These are phyloP conservation scores for Ciconia boyciana DNA, from an alignment of 2,113 vertebrate genomes.

Conservation along the genomic window DNA sequence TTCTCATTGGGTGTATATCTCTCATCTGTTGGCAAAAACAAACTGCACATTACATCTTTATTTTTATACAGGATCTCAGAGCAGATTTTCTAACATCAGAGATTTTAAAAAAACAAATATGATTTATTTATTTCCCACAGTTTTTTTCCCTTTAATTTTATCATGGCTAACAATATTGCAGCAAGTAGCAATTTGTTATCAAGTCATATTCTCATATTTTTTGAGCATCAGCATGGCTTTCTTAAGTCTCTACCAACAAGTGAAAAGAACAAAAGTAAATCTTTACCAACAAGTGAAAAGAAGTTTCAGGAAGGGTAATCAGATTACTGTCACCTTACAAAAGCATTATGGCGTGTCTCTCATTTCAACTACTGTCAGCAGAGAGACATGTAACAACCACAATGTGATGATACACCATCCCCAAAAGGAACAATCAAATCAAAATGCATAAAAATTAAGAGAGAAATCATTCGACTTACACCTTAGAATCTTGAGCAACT, in stretches of 20 bases:
- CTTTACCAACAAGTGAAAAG: background rate
- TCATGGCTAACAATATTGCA: background rate
- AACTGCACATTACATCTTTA: background rate
- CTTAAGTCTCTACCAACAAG: background rate
- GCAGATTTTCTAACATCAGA: conserved; percentile 16
- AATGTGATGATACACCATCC: background rate
- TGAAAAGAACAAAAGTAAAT: background rate
- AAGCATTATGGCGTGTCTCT: background rate
- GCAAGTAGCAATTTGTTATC: conserved; percentile 7
- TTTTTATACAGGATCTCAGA: background rate
- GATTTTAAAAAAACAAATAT: background rate
- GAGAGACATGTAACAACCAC: background rate
- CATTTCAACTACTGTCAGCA: background rate
- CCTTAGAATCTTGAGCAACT: background rate
- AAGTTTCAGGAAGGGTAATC: background rate
- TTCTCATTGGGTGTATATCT: background rate
- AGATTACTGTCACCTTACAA: background rate
- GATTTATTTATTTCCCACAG: background rate
- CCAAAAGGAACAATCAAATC: background rate
- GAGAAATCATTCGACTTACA: background rate
- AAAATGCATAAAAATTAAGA: background rate
- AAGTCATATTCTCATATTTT: background rate
- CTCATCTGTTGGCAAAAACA: conserved; percentile 36
- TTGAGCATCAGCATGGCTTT: background rate
- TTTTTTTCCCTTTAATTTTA: background rate